phyloP scores from a whole-genome alignment of 2,797 vertebrate genomes.

The Neosilurus hyrtlii region DNA sequence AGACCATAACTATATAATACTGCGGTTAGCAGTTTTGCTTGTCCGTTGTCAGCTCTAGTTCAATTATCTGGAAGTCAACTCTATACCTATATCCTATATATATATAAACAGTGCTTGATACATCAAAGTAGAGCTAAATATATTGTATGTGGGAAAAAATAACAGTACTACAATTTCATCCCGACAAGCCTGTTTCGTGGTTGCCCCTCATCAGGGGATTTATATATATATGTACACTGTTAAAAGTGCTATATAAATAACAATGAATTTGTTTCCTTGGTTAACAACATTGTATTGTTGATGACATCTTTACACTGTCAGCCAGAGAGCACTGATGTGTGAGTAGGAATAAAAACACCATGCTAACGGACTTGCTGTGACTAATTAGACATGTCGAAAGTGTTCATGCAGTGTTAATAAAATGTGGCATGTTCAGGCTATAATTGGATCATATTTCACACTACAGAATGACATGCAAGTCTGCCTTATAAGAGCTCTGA shows the following conservation, averaged over 20 bases:
- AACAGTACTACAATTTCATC: too few relatives aligned
- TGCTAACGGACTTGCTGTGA: neutral
- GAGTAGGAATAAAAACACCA: neutral
- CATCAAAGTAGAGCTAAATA: too few relatives aligned
- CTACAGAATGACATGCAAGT: neutral
- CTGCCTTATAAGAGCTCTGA: neutral
- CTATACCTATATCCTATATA: too few relatives aligned
- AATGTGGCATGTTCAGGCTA: constrained; percentile 10
- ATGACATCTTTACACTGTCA: neutral
- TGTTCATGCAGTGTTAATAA: constrained; percentile 36
- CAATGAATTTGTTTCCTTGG: neutral
- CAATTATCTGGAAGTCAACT: too few relatives aligned
- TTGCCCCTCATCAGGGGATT: too few relatives aligned
- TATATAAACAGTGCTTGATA: too few relatives aligned
- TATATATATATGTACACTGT: too few relatives aligned
- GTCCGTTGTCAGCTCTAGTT: too few relatives aligned
- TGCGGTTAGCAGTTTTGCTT: too few relatives aligned
- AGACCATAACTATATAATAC: too few relatives aligned
- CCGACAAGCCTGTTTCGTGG: too few relatives aligned
- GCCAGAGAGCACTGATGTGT: neutral
- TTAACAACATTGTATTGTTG: neutral
- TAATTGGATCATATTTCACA: constrained; percentile 27
- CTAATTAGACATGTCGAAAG: constrained; percentile 34
- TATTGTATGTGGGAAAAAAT: too few relatives aligned
- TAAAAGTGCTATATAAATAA: neutral